phyloP scores from a whole-genome alignment of 2,797 vertebrate species.

The Orientallactaga sibirica region DNA sequence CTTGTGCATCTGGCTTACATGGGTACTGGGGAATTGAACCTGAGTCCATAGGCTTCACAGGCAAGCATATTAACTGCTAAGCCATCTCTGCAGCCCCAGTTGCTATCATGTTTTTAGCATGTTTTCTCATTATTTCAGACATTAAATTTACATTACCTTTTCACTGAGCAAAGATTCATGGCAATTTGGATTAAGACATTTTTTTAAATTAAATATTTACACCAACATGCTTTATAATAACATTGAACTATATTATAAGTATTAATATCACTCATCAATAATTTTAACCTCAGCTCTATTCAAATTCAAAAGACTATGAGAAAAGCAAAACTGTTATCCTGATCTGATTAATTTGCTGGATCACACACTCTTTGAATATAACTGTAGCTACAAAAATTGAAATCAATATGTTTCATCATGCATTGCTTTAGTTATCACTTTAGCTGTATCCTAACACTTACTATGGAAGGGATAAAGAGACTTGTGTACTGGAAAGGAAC shows the following conservation, averaged over 20 bases:
- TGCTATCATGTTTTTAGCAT: background rate
- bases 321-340: background rate
- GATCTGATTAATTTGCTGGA: background rate
- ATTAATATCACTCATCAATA: slow-evolving; percentile 56
- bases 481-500: background rate
- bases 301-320: background rate
- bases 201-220: slow-evolving; percentile 48
- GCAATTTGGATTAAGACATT: slow-evolving; percentile 71
- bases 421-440: slow-evolving; percentile 36
- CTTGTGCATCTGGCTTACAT: no score
- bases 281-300: slow-evolving; percentile 59
- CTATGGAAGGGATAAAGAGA: slow-evolving; percentile 18
- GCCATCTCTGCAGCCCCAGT: no score
- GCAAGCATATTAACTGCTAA: no score
- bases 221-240: slow-evolving; percentile 81
- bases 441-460: slow-evolving; percentile 42
- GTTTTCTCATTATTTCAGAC: slow-evolving; percentile 32
- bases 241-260: slow-evolving; percentile 77
- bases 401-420: slow-evolving; percentile 33
- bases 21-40: no score
- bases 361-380: slow-evolving; percentile 16
- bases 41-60: no score
- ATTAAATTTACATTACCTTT: slow-evolving; percentile 67
- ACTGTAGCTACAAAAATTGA: slow-evolving; percentile 39
- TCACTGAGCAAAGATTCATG: slow-evolving; percentile 73